phyloP scores from a whole-genome alignment of 2,113 vertebrate species.

The Otus sunia region DNA sequence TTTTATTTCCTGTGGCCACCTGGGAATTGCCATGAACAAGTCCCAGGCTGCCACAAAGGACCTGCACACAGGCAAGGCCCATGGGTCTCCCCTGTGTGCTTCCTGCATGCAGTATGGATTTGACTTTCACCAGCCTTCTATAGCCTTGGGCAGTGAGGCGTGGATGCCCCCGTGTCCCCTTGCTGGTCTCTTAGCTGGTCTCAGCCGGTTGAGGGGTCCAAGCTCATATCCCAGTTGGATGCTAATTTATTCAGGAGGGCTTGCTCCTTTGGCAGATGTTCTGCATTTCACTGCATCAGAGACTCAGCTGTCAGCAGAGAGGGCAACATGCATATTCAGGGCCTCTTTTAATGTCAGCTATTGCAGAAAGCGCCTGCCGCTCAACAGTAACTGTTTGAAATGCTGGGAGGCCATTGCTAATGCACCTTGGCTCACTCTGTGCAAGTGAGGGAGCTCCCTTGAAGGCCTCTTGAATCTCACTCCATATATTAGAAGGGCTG shows the following conservation, averaged over 20 bases:
- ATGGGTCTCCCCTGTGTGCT: accelerated
- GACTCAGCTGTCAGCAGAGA: constrained; percentile 10
- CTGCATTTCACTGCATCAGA: not conserved
- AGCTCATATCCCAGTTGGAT: not conserved
- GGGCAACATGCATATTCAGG: constrained; percentile 2
- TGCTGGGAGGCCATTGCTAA: not conserved
- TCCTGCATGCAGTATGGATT: not conserved
- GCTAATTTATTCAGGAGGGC: not conserved
- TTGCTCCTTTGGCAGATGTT: constrained; percentile 9
- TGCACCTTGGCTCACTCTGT: not conserved
- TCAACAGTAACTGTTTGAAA: not conserved
- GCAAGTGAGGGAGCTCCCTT: not conserved
- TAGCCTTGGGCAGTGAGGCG: not conserved
- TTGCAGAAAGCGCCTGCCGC: not conserved
- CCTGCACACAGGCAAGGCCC: not conserved
- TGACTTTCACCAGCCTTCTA: not conserved
- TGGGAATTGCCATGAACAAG: not conserved
- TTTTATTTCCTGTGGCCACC: not conserved
- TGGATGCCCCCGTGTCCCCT: not conserved
- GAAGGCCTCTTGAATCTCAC: not conserved
- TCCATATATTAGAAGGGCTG: not conserved
- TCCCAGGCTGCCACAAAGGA: not conserved
- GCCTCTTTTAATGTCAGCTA: not conserved
- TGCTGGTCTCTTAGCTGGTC: not conserved
- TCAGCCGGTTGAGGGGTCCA: not conserved